phyloP scores from a whole-genome alignment of 2,888 invertebrate genomes.

The Caenorhabditis imperialis region DNA sequence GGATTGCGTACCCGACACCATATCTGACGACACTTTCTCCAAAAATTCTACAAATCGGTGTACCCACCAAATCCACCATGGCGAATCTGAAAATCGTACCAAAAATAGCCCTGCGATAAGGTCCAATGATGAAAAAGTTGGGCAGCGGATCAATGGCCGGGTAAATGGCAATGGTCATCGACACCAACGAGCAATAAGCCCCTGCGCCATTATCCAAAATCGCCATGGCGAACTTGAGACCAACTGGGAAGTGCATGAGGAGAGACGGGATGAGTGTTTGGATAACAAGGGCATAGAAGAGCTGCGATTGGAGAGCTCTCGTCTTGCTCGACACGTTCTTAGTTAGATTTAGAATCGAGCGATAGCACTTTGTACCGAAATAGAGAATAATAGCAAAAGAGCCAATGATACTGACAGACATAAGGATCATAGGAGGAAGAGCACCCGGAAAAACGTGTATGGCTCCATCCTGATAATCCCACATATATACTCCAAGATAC shows the following conservation, averaged over 20 bases:
- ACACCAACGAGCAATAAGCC: conserved; percentile 3
- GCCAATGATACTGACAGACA: no score
- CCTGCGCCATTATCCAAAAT: not conserved
- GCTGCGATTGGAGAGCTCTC: conserved; percentile 13
- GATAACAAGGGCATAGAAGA: conserved; percentile 13
- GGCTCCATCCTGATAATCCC: not conserved
- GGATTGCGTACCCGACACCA: no score
- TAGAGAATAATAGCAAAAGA: no score
- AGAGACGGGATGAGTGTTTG: conserved; percentile 27
- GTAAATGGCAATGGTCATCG: conserved; percentile 27
- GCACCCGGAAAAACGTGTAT: no score
- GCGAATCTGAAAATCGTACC: conserved; percentile 13
- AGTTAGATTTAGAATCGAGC: not conserved
- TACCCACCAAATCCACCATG: no score
- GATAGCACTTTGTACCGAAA: not conserved
- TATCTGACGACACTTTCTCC: no score
- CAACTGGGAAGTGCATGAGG: conserved; percentile 8
- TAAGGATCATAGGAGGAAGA: no score
- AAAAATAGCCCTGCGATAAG: conserved; percentile 5
- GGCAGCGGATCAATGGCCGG: conserved; percentile 24
- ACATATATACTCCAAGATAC: conserved; percentile 9
- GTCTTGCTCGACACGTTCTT: not conserved
- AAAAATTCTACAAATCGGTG: no score
- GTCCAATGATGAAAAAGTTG: conserved; percentile 9
- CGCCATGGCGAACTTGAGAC: conserved; percentile 1